Conservation (phyloP, 1,140 invertebrate genomes). For the Drosophila kurseongensis region DNA sequence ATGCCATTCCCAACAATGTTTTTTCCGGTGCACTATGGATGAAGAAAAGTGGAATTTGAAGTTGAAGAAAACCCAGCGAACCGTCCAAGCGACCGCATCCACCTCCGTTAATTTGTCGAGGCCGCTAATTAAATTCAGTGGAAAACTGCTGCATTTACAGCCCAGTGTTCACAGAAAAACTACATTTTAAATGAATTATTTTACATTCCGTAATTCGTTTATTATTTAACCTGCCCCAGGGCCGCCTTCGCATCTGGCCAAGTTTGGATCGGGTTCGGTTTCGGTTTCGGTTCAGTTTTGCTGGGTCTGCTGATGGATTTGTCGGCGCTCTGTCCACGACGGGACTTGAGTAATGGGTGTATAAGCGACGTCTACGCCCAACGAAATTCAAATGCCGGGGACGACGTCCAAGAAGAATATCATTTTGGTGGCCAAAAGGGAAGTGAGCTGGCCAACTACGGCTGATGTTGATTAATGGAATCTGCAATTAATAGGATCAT, state of each 20-base stretch:
- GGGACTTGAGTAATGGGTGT: constrained; percentile 73
- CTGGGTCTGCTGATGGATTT: constrained; percentile 61
- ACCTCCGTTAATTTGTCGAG: constrained; percentile 75
- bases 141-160: constrained; percentile 75
- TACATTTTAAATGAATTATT: constrained; percentile 66
- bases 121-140: constrained; percentile 79
- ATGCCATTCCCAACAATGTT: too few species aligned
- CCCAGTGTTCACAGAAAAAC: constrained; percentile 31
- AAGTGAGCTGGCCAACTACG: constrained; percentile 29
- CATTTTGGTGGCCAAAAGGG: constrained; percentile 18
- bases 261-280: not conserved
- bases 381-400: constrained; percentile 28
- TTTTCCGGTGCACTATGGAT: not conserved
- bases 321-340: constrained; percentile 55
- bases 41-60: constrained; percentile 12
- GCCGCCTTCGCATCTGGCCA: constrained; percentile 43
- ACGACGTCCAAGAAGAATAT: not conserved
- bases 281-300: constrained; percentile 21
- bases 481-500: constrained; percentile 45
- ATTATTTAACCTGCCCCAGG: constrained; percentile 57
- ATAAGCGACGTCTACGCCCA: constrained; percentile 66
- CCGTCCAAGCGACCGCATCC: constrained; percentile 78
- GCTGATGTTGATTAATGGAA: constrained; percentile 44
- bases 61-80: constrained; percentile 66
- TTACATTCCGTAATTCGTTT: constrained; percentile 71